These are phyloP conservation scores for Phaethornis superciliosus DNA, from an alignment of 2,113 vertebrate species.

Conservation along the genomic window DNA sequence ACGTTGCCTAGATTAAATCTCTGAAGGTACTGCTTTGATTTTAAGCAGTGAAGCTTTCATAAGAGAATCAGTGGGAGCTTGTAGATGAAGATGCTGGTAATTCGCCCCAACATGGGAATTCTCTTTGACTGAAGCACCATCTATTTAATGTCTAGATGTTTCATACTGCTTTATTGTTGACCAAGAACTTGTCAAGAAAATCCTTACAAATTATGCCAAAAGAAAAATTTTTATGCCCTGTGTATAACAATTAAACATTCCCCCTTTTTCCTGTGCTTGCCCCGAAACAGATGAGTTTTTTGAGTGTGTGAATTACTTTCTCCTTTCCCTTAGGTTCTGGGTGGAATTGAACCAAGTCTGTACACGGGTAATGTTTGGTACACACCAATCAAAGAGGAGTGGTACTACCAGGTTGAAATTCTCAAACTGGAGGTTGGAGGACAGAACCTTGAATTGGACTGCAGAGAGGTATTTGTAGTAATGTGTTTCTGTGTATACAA, in stretches of 20 bases:
- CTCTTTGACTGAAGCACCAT: background rate
- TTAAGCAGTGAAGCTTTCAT: background rate
- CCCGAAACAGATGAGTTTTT: background rate
- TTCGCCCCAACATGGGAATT: background rate
- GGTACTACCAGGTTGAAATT: conserved; percentile 98
- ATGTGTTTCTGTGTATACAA: background rate
- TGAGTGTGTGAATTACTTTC: background rate
- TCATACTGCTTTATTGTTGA: background rate
- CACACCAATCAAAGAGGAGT: conserved; percentile 90
- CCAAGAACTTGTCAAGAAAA: background rate
- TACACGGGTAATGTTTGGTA: conserved; percentile 93
- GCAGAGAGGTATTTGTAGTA: conserved; percentile 85
- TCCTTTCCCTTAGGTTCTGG: conserved; percentile 82
- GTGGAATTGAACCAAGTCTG: conserved; percentile 88
- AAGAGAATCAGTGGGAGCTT: background rate
- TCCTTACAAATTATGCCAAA: background rate
- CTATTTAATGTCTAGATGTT: background rate
- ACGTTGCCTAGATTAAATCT: background rate
- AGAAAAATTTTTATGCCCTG: background rate
- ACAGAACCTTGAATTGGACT: conserved; percentile 90
- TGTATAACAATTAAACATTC: background rate
- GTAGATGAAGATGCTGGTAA: background rate
- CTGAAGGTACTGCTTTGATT: background rate
- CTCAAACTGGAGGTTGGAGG: conserved; percentile 92
- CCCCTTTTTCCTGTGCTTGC: background rate